Conservation (phyloP, 1,140 invertebrate species). For the Tetramorium parvispinum region DNA sequence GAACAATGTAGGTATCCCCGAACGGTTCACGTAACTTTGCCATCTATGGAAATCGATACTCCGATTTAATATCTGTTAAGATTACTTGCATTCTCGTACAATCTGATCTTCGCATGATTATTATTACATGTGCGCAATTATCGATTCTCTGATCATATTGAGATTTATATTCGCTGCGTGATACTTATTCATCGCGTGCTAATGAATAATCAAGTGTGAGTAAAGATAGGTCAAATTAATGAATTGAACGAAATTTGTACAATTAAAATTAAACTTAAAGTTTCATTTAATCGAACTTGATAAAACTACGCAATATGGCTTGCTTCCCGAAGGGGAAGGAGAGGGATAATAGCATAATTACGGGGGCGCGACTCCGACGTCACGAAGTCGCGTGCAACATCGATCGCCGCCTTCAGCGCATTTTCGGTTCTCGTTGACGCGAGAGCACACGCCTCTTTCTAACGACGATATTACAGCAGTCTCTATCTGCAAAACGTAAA, state of each 20-base stretch:
- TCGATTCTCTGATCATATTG: background rate
- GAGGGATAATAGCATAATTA: conserved; percentile 16
- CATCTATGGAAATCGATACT: background rate
- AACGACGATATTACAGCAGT: background rate
- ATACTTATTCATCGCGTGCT: background rate
- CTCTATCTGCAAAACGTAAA: background rate
- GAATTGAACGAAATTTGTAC: background rate
- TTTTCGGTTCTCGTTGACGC: conserved; percentile 5
- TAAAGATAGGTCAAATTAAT: background rate
- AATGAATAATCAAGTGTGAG: background rate
- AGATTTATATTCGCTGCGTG: background rate
- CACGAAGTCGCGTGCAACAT: conserved; percentile 26
- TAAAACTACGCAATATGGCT: background rate
- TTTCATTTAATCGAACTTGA: background rate
- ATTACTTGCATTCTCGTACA: background rate
- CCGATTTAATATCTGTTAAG: background rate
- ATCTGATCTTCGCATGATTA: background rate
- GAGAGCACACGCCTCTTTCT: background rate
- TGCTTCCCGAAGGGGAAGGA: background rate
- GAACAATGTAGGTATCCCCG: background rate
- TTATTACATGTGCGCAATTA: background rate
- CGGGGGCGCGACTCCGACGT: background rate
- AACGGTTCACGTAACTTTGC: background rate
- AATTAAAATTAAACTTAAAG: background rate
- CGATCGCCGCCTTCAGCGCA: conserved; percentile 6